Evolutionary conservation across 2,888 invertebrate species (phyloP).

Genomic region (Rhagonycha lutea): DNA sequence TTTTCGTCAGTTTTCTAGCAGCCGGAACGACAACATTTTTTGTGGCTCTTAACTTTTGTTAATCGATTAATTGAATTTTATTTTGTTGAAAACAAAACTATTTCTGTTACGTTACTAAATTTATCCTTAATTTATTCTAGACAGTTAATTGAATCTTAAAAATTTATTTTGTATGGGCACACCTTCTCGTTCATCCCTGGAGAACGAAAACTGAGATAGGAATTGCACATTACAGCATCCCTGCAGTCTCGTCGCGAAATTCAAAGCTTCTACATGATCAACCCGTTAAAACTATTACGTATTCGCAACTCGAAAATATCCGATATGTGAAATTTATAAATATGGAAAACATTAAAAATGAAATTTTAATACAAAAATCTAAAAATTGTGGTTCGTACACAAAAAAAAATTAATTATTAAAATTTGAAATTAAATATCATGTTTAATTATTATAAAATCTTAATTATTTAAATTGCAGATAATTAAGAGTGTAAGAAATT

Average conservation of each 20-base stretch:
- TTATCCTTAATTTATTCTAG: not conserved
- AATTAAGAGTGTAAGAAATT: not conserved
- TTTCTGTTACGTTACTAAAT: too few relatives aligned
- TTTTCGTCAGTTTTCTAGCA: not conserved
- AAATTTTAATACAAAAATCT: not conserved
- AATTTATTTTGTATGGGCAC: conserved; percentile 25
- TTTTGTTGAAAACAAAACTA: not conserved
- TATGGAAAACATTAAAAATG: not conserved
- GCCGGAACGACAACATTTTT: not conserved
- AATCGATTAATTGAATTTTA: not conserved
- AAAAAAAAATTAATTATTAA: not conserved
- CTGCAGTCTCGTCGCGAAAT: conserved; percentile 50
- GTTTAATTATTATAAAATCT: not conserved
- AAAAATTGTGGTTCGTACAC: not conserved
- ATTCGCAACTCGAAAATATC: conserved; percentile 9
- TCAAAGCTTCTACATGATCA: conserved; percentile 28
- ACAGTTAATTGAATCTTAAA: not conserved
- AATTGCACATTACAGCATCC: conserved; percentile 45
- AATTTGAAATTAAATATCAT: not conserved
- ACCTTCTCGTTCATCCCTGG: conserved; percentile 36
- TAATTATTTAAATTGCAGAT: not conserved
- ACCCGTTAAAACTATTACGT: conserved; percentile 7
- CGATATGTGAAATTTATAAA: not conserved
- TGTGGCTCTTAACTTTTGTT: not conserved
- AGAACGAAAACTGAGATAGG: conserved; percentile 29